Conservation (phyloP, 1,140 invertebrate species). For the Helicoverpa armigera region DNA sequence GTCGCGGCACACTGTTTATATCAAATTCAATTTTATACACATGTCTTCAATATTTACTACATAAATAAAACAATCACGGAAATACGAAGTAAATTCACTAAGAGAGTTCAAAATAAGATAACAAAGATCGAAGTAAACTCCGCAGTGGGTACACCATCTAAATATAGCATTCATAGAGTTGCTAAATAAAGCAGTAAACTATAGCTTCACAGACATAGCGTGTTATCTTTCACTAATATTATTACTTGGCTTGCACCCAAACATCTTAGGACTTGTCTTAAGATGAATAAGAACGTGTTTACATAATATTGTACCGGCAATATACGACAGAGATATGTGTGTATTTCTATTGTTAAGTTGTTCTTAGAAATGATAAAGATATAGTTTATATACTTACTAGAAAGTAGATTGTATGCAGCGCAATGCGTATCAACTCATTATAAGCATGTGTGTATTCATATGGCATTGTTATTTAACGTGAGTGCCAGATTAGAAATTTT, state of each 20-base stretch:
- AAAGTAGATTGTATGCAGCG: slow-evolving; percentile 14
- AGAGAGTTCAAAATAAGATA: slow-evolving; percentile 21
- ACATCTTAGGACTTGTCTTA: slow-evolving; percentile 37
- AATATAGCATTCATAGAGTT: slow-evolving; percentile 47
- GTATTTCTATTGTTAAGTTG: neutral
- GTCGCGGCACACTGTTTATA: neutral
- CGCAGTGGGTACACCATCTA: slow-evolving; percentile 42
- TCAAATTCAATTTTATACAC: neutral
- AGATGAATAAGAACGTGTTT: slow-evolving; percentile 29
- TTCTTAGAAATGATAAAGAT: neutral
- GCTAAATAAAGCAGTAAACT: slow-evolving; percentile 40
- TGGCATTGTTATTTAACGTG: slow-evolving; percentile 38
- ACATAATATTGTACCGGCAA: neutral
- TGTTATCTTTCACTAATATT: slow-evolving; percentile 29
- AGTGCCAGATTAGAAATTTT: slow-evolving; percentile 43
- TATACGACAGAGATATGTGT: neutral
- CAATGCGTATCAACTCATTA: slow-evolving; percentile 17
- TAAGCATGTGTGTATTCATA: slow-evolving; percentile 27
- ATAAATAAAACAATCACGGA: too few relatives aligned
- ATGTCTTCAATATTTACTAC: neutral
- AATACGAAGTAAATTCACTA: neutral
- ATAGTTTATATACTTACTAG: neutral
- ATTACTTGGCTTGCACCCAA: slow-evolving; percentile 48
- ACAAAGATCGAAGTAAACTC: neutral
- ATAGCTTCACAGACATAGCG: neutral